phyloP scores from a whole-genome alignment of 2,113 vertebrate genomes.

The human region DNA sequence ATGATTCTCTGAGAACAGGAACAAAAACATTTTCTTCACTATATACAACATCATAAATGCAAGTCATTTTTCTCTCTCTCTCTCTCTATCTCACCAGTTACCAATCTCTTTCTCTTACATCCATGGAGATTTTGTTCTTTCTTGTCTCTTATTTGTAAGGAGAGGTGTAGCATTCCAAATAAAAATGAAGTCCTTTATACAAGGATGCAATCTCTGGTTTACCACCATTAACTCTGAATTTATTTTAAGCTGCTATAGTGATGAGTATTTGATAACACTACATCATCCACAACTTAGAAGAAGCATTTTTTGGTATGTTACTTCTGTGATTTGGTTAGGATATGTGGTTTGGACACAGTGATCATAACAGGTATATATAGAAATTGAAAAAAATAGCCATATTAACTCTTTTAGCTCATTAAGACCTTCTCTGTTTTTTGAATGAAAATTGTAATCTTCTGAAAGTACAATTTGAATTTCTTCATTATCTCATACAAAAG shows the following conservation, averaged over 20 bases:
- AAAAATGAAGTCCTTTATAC: neutral
- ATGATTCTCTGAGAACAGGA: neutral
- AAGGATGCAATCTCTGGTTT: neutral
- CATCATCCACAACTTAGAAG: neutral
- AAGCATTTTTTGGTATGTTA: neutral
- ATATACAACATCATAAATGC: neutral
- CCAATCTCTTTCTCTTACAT: neutral
- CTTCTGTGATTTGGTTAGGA: neutral
- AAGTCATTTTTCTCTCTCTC: neutral
- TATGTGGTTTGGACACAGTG: neutral
- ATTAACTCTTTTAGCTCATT: neutral
- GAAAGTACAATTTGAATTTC: neutral
- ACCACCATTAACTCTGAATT: neutral
- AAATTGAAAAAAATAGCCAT: neutral
- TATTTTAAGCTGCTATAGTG: neutral
- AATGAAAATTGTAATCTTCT: constrained; percentile 28
- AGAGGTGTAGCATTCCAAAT: neutral
- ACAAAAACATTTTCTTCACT: neutral
- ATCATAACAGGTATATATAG: neutral
- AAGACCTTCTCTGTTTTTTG: neutral
- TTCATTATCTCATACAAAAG: neutral
- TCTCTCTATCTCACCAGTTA: neutral
- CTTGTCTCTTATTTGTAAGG: neutral
- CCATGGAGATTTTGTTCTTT: neutral
- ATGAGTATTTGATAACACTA: neutral